phyloP scores from a whole-genome alignment of 2,888 invertebrate species.

The Mycalesis mineus region DNA sequence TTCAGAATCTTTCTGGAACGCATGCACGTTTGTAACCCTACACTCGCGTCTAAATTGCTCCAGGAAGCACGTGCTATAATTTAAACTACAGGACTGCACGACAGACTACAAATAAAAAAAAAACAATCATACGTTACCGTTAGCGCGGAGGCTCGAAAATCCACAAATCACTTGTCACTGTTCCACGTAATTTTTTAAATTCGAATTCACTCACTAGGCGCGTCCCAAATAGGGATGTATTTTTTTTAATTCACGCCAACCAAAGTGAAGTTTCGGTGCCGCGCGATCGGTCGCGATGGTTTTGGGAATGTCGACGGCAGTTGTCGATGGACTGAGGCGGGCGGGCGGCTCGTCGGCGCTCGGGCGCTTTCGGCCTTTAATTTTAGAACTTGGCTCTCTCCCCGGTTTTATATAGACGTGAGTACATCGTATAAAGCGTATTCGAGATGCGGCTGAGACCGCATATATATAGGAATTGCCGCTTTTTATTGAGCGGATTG shows the following conservation, averaged over 20 bases:
- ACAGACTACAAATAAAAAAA: conserved; percentile 41
- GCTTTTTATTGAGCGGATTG: conserved; percentile 73
- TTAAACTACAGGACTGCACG: conserved; percentile 28
- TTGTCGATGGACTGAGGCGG: conserved; percentile 73
- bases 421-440: conserved; percentile 77
- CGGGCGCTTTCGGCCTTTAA: conserved; percentile 75
- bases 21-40: conserved; percentile 73
- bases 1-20: conserved; percentile 52
- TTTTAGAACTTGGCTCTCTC: conserved; percentile 82
- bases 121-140: conserved; percentile 57
- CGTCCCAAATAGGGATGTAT: conserved; percentile 49
- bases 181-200: conserved; percentile 42
- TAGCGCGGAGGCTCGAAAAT: conserved; percentile 57
- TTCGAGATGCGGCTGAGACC: conserved; percentile 71
- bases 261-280: conserved; percentile 59
- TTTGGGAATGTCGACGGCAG: conserved; percentile 70
- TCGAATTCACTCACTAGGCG: conserved; percentile 48
- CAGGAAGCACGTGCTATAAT: conserved; percentile 57
- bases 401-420: conserved; percentile 79
- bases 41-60: conserved; percentile 48
- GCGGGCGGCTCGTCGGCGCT: conserved; percentile 67
- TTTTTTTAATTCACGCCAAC: conserved; percentile 53
- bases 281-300: conserved; percentile 55
- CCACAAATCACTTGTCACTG: conserved; percentile 69
- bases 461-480: conserved; percentile 76